phyloP scores from a whole-genome alignment of 2,113 vertebrate genomes.

The Malaclemys terrapin region DNA sequence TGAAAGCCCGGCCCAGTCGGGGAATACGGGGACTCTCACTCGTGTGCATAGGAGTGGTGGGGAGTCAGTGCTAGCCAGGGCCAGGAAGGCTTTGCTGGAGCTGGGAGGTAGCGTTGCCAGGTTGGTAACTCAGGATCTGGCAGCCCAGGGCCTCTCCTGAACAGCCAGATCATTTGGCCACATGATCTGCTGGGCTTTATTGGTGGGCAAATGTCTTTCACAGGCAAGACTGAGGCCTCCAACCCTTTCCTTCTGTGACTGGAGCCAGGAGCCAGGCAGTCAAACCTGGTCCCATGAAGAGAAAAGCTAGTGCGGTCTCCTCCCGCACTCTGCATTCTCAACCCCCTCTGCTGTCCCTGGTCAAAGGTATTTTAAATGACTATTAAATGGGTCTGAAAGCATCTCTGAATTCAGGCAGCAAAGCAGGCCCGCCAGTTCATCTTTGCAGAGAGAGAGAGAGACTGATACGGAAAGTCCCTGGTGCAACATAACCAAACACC shows the following conservation, averaged over 20 bases:
- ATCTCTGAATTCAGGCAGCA: background rate
- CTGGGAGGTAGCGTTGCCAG: background rate
- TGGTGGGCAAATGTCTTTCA: background rate
- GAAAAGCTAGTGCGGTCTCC: background rate
- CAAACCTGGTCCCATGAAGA: background rate
- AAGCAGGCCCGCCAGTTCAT: background rate
- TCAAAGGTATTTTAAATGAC: background rate
- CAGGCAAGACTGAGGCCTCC: background rate
- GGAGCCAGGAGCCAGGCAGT: background rate
- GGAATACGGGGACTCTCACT: background rate
- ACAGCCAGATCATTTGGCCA: background rate
- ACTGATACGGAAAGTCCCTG: background rate
- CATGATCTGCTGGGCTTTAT: background rate
- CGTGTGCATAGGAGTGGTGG: background rate
- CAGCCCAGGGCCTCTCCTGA: background rate
- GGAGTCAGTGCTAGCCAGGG: too few species aligned
- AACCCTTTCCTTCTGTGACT: background rate
- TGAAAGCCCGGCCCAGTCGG: background rate
- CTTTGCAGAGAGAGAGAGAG: too few species aligned
- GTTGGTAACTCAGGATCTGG: background rate
- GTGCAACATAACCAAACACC: background rate
- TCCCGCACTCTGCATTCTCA: background rate
- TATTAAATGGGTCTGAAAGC: background rate
- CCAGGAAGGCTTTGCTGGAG: background rate
- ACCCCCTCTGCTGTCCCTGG: background rate